Evolutionary conservation across 92 coral and sea anemone species (phyloP), one percentile per base, ranked within the genome.

Genomic region (Galaxea fascicularis): DNA sequence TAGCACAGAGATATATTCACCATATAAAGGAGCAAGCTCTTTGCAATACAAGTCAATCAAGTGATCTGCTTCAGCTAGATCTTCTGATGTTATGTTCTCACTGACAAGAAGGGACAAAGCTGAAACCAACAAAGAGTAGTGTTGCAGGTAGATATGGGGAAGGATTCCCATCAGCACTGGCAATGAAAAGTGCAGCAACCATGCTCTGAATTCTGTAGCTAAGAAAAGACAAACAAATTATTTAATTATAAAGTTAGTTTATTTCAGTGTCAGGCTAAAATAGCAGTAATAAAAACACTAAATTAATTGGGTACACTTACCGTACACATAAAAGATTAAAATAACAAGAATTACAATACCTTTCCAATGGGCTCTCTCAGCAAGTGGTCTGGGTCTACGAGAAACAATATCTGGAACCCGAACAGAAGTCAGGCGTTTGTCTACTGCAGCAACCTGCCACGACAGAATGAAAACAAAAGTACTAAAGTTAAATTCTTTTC

Each of bases 361-460:
- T 77, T 85, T 85, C 84, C 89, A 85, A 27, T 54, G 52, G 18
- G 27, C 69, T 60, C 88, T 71, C 44, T 77, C 89, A 21, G 66
- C 28, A 10, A 85, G 79, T 45, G 53, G 28, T 56, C 84, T 71
- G 45, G 89, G 84, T 13, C 62, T 56, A 17, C 79, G 78, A 28
- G 89, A 75, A 4, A 85, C 78, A 10, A 78, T 52, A 57, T 85
- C 89, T 9, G 89, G 82, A 21, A 85, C 89, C 68, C 66, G 78
- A 49, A 85, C 77, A 21, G 84, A 76, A 30, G 56, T 65, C 70
- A 77, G 60, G 16, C 84, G 78, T 76, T 74, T 85, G 59, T 85
- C 71, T 41, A 85, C 39, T 14, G 71, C 59, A 47, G 84, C 76
- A 77, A 85, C 54, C 89, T 85, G 60, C 21, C 52, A 65, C 17